Conservation (phyloP, 1,140 invertebrate species). For the Neoseiulus cucumeris region DNA sequence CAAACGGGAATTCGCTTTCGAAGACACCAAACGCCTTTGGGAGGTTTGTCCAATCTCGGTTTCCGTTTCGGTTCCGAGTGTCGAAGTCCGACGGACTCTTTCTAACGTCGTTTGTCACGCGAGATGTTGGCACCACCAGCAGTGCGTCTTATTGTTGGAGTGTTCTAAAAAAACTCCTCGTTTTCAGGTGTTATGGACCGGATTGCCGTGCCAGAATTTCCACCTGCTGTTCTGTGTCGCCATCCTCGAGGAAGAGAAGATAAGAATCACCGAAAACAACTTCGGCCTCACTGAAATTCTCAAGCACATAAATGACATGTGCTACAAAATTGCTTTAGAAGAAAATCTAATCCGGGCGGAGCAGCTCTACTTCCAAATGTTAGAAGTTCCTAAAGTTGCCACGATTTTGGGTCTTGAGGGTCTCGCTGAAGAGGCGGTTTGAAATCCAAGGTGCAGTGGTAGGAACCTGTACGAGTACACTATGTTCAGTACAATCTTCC, state of each 20-base stretch:
- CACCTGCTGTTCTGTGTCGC: conserved; percentile 73
- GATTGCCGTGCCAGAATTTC: conserved; percentile 76
- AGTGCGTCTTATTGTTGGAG: conserved; percentile 1
- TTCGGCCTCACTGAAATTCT: conserved; percentile 90
- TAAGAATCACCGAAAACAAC: conserved; percentile 60
- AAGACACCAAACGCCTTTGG: conserved; percentile 35
- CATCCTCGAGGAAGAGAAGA: conserved; percentile 68
- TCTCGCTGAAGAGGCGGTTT: background rate
- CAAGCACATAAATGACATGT: conserved; percentile 85
- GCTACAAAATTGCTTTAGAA: conserved; percentile 56
- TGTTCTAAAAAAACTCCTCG: background rate
- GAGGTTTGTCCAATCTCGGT: conserved; percentile 28
- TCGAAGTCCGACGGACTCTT: background rate
- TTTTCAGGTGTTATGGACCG: conserved; percentile 63
- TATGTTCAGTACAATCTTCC: no score
- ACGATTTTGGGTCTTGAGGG: background rate
- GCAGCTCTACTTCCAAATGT: conserved; percentile 61
- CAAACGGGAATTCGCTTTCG: conserved; percentile 40
- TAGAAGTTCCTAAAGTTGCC: background rate
- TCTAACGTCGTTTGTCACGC: background rate
- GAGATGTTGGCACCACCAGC: background rate
- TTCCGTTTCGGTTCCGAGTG: background rate
- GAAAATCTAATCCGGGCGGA: conserved; percentile 60
- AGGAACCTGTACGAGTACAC: no score
- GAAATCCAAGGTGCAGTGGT: no score